phyloP scores from a whole-genome alignment of 2,888 invertebrate species.

The Sarcophaga variegata region DNA sequence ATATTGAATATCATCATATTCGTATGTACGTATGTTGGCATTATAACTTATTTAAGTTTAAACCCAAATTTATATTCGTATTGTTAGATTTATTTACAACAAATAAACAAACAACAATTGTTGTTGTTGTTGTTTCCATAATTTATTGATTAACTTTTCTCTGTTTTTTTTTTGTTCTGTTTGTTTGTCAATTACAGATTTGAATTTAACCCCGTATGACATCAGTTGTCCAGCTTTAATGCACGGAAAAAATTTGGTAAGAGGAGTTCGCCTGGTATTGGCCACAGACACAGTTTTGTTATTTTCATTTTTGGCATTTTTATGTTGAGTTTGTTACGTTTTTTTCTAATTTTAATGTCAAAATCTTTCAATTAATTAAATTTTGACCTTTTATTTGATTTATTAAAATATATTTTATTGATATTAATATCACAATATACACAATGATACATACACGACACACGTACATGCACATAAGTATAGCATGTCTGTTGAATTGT shows the following conservation, averaged over 20 bases:
- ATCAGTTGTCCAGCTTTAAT: slow-evolving; percentile 16
- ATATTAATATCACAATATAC: slow-evolving; percentile 40
- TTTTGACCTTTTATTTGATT: slow-evolving; percentile 61
- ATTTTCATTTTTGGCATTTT: not conserved
- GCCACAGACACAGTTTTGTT: not conserved
- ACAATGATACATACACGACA: not conserved
- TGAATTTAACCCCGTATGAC: slow-evolving; percentile 38
- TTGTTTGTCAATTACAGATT: slow-evolving; percentile 56
- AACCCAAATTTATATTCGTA: not conserved
- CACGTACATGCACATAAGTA: no score
- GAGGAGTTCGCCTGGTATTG: not conserved
- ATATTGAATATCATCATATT: slow-evolving; percentile 19
- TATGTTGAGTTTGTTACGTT: not conserved
- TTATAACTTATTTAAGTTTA: slow-evolving; percentile 19
- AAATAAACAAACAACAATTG: no score
- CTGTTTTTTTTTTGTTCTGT: not conserved
- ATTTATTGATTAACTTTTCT: not conserved
- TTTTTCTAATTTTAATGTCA: slow-evolving; percentile 52
- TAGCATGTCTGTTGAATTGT: not conserved
- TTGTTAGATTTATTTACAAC: not conserved
- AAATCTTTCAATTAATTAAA: slow-evolving; percentile 63
- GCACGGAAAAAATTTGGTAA: not conserved
- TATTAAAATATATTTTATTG: slow-evolving; percentile 58
- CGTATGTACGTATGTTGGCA: not conserved
- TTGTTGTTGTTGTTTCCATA: not conserved